Percentiles rank a stretch among this genome's conserved stretches.
phyloP scores from a whole-genome alignment of 2,888 invertebrate species.

The Stenoptilia bipunctidactyla region DNA sequence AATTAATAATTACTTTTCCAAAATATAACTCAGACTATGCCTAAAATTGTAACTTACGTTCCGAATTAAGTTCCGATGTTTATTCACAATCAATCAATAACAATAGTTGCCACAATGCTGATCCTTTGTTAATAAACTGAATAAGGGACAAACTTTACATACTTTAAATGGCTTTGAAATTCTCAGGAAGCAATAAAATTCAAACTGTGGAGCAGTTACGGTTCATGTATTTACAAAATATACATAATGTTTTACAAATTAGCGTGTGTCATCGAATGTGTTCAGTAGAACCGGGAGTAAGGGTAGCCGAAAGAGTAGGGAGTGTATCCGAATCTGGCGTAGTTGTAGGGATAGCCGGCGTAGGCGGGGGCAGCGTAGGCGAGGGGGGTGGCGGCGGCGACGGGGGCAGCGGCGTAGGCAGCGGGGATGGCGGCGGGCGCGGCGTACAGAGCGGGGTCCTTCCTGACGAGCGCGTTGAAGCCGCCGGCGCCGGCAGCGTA shows the following conservation, averaged over 20 bases:
- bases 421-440: neutral
- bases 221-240: neutral
- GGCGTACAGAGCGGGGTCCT: neutral
- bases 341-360: neutral
- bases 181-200: no score
- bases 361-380: neutral
- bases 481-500: constrained; percentile 7
- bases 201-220: no score
- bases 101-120: no score
- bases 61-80: no score
- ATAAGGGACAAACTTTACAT: no score
- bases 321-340: neutral
- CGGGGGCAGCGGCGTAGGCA: neutral
- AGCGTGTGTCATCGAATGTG: neutral
- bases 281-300: constrained; percentile 17
- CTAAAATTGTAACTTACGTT: no score
- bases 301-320: constrained; percentile 16
- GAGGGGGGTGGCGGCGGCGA: neutral
- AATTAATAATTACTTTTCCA: no score
- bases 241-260: neutral
- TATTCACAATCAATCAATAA: no score
- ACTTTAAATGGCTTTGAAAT: no score
- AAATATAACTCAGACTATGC: no score
- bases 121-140: no score
- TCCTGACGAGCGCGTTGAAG: constrained; percentile 8